phyloP scores from a whole-genome alignment of 2,113 vertebrate species.

The Oncorhynchus clarkii region DNA sequence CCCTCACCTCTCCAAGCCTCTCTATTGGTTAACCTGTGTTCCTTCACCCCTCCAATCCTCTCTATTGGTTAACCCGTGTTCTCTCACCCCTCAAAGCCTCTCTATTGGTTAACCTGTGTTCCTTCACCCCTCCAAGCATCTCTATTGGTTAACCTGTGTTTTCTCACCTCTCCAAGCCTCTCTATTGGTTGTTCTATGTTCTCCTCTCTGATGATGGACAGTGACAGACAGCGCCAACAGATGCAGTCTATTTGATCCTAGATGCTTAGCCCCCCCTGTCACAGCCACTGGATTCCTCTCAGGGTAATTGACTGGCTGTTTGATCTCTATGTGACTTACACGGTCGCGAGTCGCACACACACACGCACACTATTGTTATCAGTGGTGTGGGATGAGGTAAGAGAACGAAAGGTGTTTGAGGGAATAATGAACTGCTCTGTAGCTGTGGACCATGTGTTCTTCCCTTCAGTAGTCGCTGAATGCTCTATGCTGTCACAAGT shows the following conservation, averaged over 20 bases:
- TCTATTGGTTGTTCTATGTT: conserved; percentile 35
- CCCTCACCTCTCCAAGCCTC: too few species aligned
- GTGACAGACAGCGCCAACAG: conserved; percentile 50
- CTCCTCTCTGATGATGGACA: too few species aligned
- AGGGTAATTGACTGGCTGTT: conserved; percentile 61
- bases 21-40: too few species aligned
- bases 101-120: too few species aligned
- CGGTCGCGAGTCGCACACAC: conserved; percentile 46
- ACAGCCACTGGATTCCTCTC: conserved; percentile 69
- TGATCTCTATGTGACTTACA: conserved; percentile 59
- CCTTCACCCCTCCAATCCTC: too few species aligned
- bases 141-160: background rate
- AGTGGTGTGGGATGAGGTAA: conserved; percentile 55
- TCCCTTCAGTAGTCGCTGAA: conserved; percentile 62
- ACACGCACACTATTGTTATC: conserved; percentile 56
- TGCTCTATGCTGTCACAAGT: conserved; percentile 62
- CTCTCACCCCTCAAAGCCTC: too few species aligned
- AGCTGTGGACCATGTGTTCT: conserved; percentile 71
- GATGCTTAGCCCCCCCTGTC: conserved; percentile 49
- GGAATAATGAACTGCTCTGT: conserved; percentile 60
- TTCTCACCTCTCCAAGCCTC: conserved; percentile 15
- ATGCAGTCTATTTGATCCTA: conserved; percentile 58
- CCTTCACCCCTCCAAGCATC: too few species aligned
- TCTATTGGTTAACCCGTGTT: too few species aligned
- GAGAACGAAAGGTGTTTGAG: conserved; percentile 50